Evolutionary conservation across 2,113 vertebrate genomes (phyloP).

Genomic region (Calidris pugnax): DNA sequence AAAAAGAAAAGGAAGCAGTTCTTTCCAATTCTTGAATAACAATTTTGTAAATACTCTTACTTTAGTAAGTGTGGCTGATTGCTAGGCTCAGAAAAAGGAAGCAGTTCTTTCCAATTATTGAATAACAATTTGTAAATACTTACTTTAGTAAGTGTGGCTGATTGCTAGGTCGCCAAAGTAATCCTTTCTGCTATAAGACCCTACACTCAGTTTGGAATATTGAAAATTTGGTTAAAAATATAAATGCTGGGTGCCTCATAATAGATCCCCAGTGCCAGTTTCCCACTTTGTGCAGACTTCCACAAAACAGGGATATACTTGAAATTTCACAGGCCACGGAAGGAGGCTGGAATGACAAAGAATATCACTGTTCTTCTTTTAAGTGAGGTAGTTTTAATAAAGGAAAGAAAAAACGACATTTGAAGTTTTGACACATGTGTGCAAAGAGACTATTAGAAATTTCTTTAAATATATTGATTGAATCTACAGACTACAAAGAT

Average conservation of each 20-base stretch:
- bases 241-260: not conserved
- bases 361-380: not conserved
- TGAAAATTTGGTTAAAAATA: not conserved
- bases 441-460: not conserved
- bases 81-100: too few species aligned
- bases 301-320: not conserved
- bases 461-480: not conserved
- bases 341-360: not conserved
- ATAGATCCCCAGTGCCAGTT: not conserved
- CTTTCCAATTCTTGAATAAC: not conserved
- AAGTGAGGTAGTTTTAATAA: not conserved
- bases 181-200: not conserved
- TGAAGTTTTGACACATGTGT: not conserved
- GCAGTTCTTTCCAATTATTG: not conserved
- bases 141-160: not conserved
- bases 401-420: not conserved
- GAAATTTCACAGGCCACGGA: rapidly evolving
- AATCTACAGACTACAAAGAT: not conserved
- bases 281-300: not conserved
- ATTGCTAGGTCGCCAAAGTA: not conserved
- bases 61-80: not conserved
- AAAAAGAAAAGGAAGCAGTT: not conserved
- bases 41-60: not conserved
- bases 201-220: not conserved
- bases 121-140: not conserved